phyloP scores from a whole-genome alignment of 2,797 vertebrate genomes.

The Spatula versicolor region DNA sequence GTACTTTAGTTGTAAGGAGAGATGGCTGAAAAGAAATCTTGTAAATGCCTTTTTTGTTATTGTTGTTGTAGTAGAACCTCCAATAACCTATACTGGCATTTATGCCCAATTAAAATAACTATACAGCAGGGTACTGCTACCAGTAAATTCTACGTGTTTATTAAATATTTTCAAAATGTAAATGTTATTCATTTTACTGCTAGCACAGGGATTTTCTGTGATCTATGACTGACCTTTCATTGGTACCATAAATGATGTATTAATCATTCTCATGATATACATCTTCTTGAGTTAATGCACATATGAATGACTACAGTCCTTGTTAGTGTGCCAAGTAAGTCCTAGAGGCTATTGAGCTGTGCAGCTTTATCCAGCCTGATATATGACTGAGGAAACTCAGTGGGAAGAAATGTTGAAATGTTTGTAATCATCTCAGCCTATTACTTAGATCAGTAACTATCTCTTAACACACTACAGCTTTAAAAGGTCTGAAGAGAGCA shows the following conservation, averaged over 20 bases:
- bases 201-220: background rate
- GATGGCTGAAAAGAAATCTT: background rate
- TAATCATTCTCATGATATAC: background rate
- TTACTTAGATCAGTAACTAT: background rate
- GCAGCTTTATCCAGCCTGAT: background rate
- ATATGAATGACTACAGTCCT: background rate
- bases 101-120: background rate
- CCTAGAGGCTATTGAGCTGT: background rate
- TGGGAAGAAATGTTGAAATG: background rate
- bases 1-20: background rate
- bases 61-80: background rate
- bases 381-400: background rate
- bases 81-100: background rate
- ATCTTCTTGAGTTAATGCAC: background rate
- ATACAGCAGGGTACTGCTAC: background rate
- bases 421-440: background rate
- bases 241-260: background rate
- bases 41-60: background rate
- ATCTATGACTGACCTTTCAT: background rate
- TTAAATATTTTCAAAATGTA: background rate
- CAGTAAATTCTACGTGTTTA: background rate
- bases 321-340: background rate
- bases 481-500: background rate
- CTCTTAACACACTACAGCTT: background rate
- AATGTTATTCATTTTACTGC: background rate